phyloP scores from a whole-genome alignment of 2,888 invertebrate genomes.

The Catocala fraxini region DNA sequence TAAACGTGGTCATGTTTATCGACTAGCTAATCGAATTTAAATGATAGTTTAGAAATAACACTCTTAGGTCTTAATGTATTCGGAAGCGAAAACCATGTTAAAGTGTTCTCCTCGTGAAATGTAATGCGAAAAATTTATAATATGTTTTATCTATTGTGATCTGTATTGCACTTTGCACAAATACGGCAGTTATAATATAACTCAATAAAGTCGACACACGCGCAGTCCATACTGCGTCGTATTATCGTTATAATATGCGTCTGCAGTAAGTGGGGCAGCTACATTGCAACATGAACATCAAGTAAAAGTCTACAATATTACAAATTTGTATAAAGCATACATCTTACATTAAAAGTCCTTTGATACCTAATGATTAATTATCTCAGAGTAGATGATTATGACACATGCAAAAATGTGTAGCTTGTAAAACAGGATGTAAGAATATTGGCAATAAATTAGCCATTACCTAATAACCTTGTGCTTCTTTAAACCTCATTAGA shows the following conservation, averaged over 20 bases:
- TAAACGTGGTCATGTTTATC: background rate
- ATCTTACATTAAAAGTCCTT: background rate
- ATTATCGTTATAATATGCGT: slow-evolving; percentile 42
- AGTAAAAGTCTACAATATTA: slow-evolving; percentile 22
- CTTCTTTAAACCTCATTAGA: slow-evolving; percentile 51
- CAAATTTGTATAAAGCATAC: no score
- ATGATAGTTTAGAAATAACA: background rate
- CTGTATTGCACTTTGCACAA: background rate
- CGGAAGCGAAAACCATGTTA: background rate
- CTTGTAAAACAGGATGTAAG: slow-evolving; percentile 37
- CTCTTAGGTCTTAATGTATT: background rate
- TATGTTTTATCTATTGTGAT: background rate
- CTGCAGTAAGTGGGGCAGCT: slow-evolving; percentile 52
- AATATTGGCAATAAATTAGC: slow-evolving; percentile 48
- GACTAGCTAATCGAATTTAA: background rate
- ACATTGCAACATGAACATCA: slow-evolving; percentile 45
- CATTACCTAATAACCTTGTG: slow-evolving; percentile 53
- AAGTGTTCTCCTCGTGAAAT: no score
- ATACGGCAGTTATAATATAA: slow-evolving; percentile 15
- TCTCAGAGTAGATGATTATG: background rate
- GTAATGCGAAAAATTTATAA: no score
- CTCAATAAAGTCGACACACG: slow-evolving; percentile 34
- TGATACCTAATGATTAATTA: background rate
- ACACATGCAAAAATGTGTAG: slow-evolving; percentile 24
- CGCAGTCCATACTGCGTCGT: slow-evolving; percentile 29